These are phyloP conservation scores for Drosophila serrata DNA, from an alignment of 1,140 invertebrate genomes.

Conservation along the genomic window DNA sequence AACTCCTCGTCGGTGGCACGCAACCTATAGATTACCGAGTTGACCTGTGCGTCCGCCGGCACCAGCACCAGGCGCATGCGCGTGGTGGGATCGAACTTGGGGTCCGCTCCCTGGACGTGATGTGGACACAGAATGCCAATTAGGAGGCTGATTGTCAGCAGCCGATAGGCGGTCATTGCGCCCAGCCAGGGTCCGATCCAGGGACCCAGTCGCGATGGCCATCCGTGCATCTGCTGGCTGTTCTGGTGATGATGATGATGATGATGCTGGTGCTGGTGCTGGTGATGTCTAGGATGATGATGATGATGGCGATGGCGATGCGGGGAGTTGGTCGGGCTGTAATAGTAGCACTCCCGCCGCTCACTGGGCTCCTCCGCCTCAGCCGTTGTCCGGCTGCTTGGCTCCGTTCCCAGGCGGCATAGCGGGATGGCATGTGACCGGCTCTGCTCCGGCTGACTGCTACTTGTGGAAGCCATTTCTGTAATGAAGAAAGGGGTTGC, in stretches of 20 bases:
- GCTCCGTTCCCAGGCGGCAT: constrained; percentile 63
- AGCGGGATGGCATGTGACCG: constrained; percentile 59
- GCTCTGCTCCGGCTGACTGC: constrained; percentile 59
- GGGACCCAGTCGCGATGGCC: constrained; percentile 51
- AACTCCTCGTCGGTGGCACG: constrained; percentile 94
- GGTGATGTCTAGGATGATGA: constrained; percentile 7
- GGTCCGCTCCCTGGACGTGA: constrained; percentile 87
- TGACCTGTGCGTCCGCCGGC: constrained; percentile 92
- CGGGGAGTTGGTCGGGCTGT: constrained; percentile 68
- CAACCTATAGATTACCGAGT: constrained; percentile 93
- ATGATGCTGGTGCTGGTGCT: constrained; percentile 25
- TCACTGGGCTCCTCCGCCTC: constrained; percentile 44
- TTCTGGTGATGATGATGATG: constrained; percentile 27
- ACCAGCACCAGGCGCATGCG: constrained; percentile 92
- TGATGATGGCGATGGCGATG: constrained; percentile 23
- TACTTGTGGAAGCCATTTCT: constrained; percentile 83
- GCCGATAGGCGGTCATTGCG: constrained; percentile 79
- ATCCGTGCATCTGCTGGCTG: constrained; percentile 39
- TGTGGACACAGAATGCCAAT: constrained; percentile 80
- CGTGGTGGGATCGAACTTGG: constrained; percentile 92
- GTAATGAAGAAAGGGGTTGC: constrained; percentile 29
- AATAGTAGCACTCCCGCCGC: constrained; percentile 73
- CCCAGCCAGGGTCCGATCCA: constrained; percentile 67
- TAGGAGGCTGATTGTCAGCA: constrained; percentile 83
- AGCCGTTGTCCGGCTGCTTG: constrained; percentile 35